These are phyloP conservation scores for Pilophorus perplexus DNA, from an alignment of 2,888 invertebrate genomes.

Conservation along the genomic window DNA sequence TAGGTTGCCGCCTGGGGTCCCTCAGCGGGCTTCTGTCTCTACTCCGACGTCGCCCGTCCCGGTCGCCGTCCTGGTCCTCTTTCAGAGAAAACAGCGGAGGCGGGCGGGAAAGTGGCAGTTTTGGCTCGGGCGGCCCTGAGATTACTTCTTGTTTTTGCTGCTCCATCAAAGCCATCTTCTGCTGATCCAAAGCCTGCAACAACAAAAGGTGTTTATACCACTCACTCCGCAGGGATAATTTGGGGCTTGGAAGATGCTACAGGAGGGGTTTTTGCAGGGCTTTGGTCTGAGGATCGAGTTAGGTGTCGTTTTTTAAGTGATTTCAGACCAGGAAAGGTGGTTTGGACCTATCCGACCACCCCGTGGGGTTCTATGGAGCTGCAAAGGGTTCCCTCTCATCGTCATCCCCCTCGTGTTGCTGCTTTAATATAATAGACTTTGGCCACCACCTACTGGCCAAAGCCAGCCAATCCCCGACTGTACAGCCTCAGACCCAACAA, in stretches of 20 bases:
- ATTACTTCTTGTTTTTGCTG: conserved; percentile 52
- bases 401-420: too few relatives aligned
- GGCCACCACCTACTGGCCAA: too few relatives aligned
- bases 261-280: too few relatives aligned
- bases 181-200: conserved; percentile 60
- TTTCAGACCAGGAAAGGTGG: too few relatives aligned
- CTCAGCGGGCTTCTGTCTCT: not conserved
- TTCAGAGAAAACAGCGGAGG: not conserved
- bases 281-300: too few relatives aligned
- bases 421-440: too few relatives aligned
- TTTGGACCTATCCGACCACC: too few relatives aligned
- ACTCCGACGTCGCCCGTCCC: not conserved
- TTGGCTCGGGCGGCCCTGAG: conserved; percentile 1
- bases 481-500: not conserved
- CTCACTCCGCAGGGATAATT: too few relatives aligned
- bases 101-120: conserved; percentile 12
- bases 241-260: not conserved
- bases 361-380: too few relatives aligned
- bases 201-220: too few relatives aligned
- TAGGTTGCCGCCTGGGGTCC: not conserved
- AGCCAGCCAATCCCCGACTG: not conserved
- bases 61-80: not conserved
- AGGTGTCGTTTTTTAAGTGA: too few relatives aligned
- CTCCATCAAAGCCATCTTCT: conserved; percentile 65
- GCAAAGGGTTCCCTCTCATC: too few relatives aligned